These are phyloP conservation scores for Callitettix versicolor DNA, from an alignment of 1,140 invertebrate genomes.

Conservation along the genomic window DNA sequence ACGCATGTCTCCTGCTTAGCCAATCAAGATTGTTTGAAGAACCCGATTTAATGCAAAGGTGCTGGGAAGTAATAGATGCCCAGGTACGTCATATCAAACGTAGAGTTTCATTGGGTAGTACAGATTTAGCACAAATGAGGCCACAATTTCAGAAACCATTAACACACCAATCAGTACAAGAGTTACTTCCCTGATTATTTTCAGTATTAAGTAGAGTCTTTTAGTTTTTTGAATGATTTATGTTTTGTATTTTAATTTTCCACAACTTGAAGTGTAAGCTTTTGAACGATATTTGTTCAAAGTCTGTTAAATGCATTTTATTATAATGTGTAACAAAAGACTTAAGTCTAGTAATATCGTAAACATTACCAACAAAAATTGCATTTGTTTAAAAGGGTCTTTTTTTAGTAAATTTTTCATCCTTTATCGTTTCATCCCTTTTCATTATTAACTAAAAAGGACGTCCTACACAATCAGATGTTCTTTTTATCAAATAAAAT, in stretches of 20 bases:
- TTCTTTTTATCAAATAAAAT: too few species aligned
- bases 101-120: slow-evolving; percentile 3
- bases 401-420: too few species aligned
- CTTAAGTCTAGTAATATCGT: too few species aligned
- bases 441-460: too few species aligned
- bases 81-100: slow-evolving; percentile 45
- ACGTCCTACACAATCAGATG: too few species aligned
- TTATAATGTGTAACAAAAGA: too few species aligned
- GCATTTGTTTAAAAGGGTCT: too few species aligned
- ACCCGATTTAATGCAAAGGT: slow-evolving; percentile 83
- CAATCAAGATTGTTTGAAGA: slow-evolving; percentile 86
- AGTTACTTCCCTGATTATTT: slow-evolving; percentile 4
- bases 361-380: too few species aligned
- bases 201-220: not conserved
- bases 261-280: too few species aligned
- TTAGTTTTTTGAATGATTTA: not conserved
- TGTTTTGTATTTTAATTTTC: not conserved
- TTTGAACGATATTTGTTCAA: too few species aligned
- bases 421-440: too few species aligned
- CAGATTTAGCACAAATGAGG: not conserved
- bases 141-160: not conserved
- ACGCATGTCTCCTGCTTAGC: slow-evolving; percentile 81
- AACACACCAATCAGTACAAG: slow-evolving; percentile 8
- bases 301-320: too few species aligned
- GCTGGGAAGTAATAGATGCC: slow-evolving; percentile 91